Conservation (phyloP, 2,797 vertebrate species). For the Alfaro cultratus region DNA sequence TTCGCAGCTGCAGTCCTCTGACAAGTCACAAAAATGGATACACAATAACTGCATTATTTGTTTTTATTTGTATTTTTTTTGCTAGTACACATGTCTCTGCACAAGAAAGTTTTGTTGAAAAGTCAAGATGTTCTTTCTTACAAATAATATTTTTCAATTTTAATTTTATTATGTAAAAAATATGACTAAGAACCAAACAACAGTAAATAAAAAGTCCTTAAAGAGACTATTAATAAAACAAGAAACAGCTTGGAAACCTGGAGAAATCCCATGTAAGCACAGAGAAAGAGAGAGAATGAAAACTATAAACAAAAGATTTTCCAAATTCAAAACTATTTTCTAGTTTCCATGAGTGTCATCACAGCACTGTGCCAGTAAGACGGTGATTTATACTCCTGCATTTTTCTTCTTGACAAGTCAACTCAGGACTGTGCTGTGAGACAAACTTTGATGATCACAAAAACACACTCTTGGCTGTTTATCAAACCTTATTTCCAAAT, state of each 20-base stretch:
- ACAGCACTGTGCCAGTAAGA: not conserved
- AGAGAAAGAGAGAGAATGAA: not conserved
- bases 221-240: not conserved
- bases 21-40: too few relatives aligned
- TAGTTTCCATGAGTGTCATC: not conserved
- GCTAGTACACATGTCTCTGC: not conserved
- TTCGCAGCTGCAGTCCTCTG: too few relatives aligned
- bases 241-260: not conserved
- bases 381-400: not conserved
- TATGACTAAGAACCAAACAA: not conserved
- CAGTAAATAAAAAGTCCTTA: not conserved
- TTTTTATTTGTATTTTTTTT: not conserved
- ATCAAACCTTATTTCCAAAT: not conserved
- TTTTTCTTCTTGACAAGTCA: not conserved
- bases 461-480: not conserved
- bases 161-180: not conserved
- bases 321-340: not conserved
- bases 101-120: not conserved
- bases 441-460: not conserved
- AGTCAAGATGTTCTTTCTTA: not conserved
- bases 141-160: not conserved
- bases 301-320: not conserved
- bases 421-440: not conserved
- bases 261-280: not conserved
- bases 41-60: too few relatives aligned